Conservation (phyloP, 1,140 invertebrate genomes). For the Yoshiicerus persimilis region DNA sequence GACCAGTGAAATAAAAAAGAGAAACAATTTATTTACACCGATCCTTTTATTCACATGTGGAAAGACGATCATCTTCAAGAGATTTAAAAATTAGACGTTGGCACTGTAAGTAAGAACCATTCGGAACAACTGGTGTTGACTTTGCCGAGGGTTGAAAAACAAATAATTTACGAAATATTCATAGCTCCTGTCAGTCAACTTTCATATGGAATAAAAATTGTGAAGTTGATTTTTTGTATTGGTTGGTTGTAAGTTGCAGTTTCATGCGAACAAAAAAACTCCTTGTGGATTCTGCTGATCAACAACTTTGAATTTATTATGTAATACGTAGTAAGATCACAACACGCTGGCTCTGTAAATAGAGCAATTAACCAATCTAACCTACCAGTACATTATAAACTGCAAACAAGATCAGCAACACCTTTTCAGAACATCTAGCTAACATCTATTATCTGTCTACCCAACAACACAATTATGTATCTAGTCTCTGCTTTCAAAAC, state of each 20-base stretch:
- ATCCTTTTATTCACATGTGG: neutral
- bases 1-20: neutral
- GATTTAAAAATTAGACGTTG: neutral
- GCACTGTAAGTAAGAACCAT: neutral
- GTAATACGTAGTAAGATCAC: neutral
- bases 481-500: too few species aligned
- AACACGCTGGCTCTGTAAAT: neutral
- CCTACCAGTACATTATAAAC: neutral
- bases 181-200: neutral
- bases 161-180: neutral
- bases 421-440: neutral
- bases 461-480: too few species aligned
- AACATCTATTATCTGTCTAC: too few species aligned
- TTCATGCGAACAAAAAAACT: neutral
- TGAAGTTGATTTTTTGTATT: neutral
- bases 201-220: neutral
- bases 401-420: neutral
- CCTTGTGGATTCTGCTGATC: neutral
- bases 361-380: conserved; percentile 2
- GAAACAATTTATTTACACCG: too few species aligned
- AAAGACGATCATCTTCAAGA: neutral
- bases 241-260: neutral
- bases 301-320: neutral
- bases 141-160: neutral
- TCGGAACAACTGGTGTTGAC: neutral